Conservation (phyloP, 2,113 vertebrate genomes). For the Emydocephalus ijimae region DNA sequence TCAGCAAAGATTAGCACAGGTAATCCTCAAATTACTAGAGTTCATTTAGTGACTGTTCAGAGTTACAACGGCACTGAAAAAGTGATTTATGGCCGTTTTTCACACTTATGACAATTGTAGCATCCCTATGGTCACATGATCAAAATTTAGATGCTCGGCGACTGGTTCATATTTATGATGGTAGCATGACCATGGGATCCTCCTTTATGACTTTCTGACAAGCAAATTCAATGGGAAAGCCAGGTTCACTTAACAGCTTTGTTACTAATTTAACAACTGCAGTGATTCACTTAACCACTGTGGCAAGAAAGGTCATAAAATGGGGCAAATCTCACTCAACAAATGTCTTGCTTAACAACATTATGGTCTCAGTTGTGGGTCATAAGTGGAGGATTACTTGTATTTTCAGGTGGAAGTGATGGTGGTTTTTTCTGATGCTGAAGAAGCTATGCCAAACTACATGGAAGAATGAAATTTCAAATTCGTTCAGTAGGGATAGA, state of each 20-base stretch:
- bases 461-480: not conserved
- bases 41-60: not conserved
- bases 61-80: not conserved
- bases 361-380: not conserved
- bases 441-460: not conserved
- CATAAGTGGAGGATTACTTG: not conserved
- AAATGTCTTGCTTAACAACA: not conserved
- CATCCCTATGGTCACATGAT: not conserved
- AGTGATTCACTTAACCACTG: not conserved
- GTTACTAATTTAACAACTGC: not conserved
- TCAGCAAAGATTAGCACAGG: not conserved
- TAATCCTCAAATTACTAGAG: not conserved
- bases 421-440: not conserved
- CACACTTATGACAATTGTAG: not conserved
- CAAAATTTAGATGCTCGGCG: not conserved
- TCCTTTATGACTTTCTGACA: not conserved
- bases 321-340: not conserved
- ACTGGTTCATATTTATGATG: not conserved
- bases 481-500: not conserved
- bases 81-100: not conserved
- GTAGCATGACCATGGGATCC: not conserved
- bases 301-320: not conserved
- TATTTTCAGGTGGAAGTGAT: not conserved
- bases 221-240: not conserved
- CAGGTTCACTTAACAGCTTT: not conserved